A percentile compares a stretch with the other conserved stretches of the same genome.
Evolutionary conservation across 2,888 invertebrate genomes (phyloP).

Genomic region (Meiosimyza decipiens): DNA sequence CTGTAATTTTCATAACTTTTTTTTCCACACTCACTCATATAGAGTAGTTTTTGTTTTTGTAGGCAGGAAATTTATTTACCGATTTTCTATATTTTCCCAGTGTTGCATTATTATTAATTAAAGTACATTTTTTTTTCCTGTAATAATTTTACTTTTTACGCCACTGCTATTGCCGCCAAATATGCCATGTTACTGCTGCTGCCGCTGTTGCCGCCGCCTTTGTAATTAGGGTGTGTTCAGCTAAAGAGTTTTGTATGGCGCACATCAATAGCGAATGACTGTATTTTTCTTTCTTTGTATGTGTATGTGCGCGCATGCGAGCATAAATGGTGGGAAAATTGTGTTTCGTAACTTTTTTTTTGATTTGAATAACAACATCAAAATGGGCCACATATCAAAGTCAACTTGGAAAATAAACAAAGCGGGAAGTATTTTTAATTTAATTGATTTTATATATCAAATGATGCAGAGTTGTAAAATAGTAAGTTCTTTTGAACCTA

Average conservation of each 20-base stretch:
- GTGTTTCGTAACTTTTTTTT: not conserved
- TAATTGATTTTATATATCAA: no score
- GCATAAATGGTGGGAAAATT: conserved; percentile 17
- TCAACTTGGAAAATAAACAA: not conserved
- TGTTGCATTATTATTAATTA: no score
- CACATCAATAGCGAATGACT: not conserved
- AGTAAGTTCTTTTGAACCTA: no score
- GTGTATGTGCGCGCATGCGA: not conserved
- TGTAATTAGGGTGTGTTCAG: conserved; percentile 12
- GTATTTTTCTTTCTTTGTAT: not conserved
- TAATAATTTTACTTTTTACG: not conserved
- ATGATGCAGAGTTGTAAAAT: no score
- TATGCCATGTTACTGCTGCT: not conserved
- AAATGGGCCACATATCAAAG: no score
- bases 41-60: no score
- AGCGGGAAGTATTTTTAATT: not conserved
- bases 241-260: not conserved
- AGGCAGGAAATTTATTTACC: no score
- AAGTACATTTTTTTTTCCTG: not conserved
- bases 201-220: not conserved
- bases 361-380: no score
- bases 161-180: not conserved
- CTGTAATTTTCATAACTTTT: no score
- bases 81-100: no score
- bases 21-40: no score